Evolutionary conservation across 2,797 vertebrate species (phyloP).

Genomic region (Mastacembelus armatus): DNA sequence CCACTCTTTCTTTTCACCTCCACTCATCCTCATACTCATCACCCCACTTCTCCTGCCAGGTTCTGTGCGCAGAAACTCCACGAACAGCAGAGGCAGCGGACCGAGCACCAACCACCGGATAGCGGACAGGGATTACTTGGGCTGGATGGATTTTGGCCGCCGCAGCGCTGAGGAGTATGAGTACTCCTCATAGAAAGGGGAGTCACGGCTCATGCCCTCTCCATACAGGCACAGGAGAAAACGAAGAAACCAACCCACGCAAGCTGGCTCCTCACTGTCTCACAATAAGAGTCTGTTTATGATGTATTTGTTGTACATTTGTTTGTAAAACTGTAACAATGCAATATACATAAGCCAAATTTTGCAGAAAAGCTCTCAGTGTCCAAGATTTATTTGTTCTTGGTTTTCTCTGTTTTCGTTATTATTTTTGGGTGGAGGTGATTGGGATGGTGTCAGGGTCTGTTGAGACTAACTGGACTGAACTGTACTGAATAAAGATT

Average conservation of each 20-base stretch:
- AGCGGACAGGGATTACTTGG: slow-evolving; percentile 95
- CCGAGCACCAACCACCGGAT: slow-evolving; percentile 89
- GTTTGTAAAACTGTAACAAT: slow-evolving; percentile 88
- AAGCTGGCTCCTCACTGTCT: slow-evolving; percentile 78
- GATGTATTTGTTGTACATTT: slow-evolving; percentile 89
- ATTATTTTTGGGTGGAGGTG: slow-evolving; percentile 46
- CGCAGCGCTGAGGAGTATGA: slow-evolving; percentile 95
- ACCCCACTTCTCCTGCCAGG: slow-evolving; percentile 73
- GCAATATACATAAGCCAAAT: slow-evolving; percentile 87
- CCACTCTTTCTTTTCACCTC: slow-evolving; percentile 21
- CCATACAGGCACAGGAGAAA: slow-evolving; percentile 61
- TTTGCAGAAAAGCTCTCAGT: slow-evolving; percentile 81
- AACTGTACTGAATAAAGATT: slow-evolving; percentile 73
- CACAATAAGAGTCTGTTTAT: slow-evolving; percentile 85
- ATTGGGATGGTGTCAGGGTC: slow-evolving; percentile 49
- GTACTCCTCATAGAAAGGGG: slow-evolving; percentile 86
- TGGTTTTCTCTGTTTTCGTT: slow-evolving; percentile 67
- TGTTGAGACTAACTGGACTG: slow-evolving; percentile 53
- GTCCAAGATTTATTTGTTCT: slow-evolving; percentile 59
- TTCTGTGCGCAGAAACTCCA: slow-evolving; percentile 87
- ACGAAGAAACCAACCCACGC: slow-evolving; percentile 44
- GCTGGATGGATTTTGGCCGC: slow-evolving; percentile 98
- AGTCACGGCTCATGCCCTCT: slow-evolving; percentile 26
- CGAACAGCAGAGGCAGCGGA: slow-evolving; percentile 85
- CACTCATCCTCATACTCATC: slow-evolving; percentile 9